A percentile compares a stretch with the other conserved stretches of the same genome.
phyloP scores from a whole-genome alignment of 2,888 invertebrate genomes.

The Campoletis raptor region DNA sequence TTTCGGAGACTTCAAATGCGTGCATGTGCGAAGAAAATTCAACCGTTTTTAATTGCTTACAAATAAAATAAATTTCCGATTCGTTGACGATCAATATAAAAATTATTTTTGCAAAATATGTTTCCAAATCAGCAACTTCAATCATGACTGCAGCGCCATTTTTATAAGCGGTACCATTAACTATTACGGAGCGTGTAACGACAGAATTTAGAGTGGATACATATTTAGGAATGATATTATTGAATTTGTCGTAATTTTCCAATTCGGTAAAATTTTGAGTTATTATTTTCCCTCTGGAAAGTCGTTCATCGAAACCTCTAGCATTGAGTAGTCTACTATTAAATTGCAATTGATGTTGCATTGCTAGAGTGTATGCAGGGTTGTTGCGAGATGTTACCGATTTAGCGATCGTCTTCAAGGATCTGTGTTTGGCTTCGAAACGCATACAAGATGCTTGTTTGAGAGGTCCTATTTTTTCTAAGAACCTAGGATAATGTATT shows the following conservation, averaged over 20 bases:
- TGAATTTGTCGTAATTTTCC: not conserved
- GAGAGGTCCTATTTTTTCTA: conserved; percentile 37
- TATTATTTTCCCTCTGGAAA: not conserved
- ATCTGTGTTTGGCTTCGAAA: conserved; percentile 41
- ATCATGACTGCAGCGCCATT: conserved; percentile 2
- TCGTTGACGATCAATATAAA: conserved; percentile 26
- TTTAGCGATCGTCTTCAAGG: conserved; percentile 22
- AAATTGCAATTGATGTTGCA: conserved; percentile 40
- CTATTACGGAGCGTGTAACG: conserved; percentile 1
- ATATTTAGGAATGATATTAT: not conserved
- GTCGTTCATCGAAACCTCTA: conserved; percentile 21
- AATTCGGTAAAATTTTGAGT: not conserved
- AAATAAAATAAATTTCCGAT: conserved; percentile 30
- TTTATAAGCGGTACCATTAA: conserved; percentile 20
- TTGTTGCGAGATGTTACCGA: conserved; percentile 34
- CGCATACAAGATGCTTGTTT: conserved; percentile 21
- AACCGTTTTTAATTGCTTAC: not conserved
- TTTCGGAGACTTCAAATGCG: conserved; percentile 31
- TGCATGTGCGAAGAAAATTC: conserved; percentile 13
- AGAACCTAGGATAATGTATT: conserved; percentile 15
- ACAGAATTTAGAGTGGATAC: not conserved
- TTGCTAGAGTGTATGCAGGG: conserved; percentile 40
- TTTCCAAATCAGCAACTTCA: not conserved
- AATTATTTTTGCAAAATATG: conserved; percentile 17
- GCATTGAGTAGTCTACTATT: conserved; percentile 25